Percentiles rank a stretch among this genome's conserved stretches.
phyloP scores from a whole-genome alignment of 2,113 vertebrate species.

The Onychostruthus taczanowskii region DNA sequence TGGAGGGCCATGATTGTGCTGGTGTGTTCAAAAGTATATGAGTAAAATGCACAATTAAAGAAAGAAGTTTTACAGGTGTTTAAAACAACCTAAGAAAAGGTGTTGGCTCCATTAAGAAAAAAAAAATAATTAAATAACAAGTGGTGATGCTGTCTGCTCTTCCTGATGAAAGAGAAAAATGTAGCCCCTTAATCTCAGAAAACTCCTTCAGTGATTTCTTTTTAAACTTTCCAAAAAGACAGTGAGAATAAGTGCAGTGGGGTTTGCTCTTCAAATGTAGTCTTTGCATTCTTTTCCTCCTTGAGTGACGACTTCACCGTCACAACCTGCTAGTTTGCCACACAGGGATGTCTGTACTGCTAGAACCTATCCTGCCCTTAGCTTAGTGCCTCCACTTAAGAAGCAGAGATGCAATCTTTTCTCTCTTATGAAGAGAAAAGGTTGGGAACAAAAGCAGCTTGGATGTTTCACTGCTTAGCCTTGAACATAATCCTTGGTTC shows the following conservation, averaged over 20 bases:
- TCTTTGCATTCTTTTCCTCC: slow-evolving; percentile 4
- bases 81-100: neutral
- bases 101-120: neutral
- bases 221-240: neutral
- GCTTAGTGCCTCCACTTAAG: neutral
- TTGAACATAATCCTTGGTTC: slow-evolving; percentile 58
- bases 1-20: neutral
- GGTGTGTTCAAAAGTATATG: neutral
- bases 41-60: neutral
- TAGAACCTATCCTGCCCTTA: neutral
- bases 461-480: slow-evolving; percentile 1
- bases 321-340: neutral
- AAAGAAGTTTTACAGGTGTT: neutral
- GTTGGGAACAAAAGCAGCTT: slow-evolving; percentile 6
- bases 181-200: neutral
- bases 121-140: neutral
- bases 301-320: neutral
- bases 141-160: neutral
- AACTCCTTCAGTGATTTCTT: neutral
- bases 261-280: neutral
- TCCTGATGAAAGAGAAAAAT: neutral
- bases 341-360: neutral
- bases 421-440: neutral
- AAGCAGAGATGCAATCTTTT: neutral
- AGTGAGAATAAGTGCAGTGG: neutral